Evolutionary conservation across 2,888 invertebrate genomes (phyloP), one percentile per base, ranked within the genome.

Genomic region (Melinaea menophilus): DNA sequence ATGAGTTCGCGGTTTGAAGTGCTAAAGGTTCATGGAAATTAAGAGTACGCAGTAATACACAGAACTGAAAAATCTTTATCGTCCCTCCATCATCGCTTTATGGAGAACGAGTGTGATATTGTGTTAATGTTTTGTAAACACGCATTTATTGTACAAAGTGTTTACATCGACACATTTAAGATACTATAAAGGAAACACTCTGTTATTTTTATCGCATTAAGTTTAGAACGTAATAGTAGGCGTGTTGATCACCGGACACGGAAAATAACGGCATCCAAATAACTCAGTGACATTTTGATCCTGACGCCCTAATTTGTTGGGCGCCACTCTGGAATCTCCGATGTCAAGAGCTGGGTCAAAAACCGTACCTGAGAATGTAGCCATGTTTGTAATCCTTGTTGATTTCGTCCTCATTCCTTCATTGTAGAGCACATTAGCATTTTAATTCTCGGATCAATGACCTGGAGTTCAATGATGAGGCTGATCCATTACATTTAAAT

Each of bases 341-440:
- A 79, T 78, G 77, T 81, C 81, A 80, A 80, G 75, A 73, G 75
- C 75, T 74, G 80, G 87, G 86, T 84, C 86, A 84, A 82, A 67
- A 73, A 86, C 86, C 87, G 78, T 79, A 84, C 85, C 84, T 84
- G 82, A 70, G 71, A 68, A 63, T 64, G 64, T 64, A 70, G 67
- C 65, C 65, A 59, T 66, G 66, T 69, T 72, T 67, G 62, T 69
- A 73, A 70, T 72, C 73, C 71, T 73, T 69, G 70, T 71, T 68
- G 69, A 70, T 68, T 69, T 66, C 69, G 69, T 61, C 69, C 72
- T 66, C 64, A 68, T 74, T 75, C 62, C 59, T 61, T 63, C 63
- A 65, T 63, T 64, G 64, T 61, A 65, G 62, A 59, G 64, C 68
- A 67, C 63, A 69, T 72, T 69, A 68, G 59, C 66, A 68, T 71